Evolutionary conservation across 2,888 invertebrate species (phyloP).

Genomic region (Brachylomia viminalis): DNA sequence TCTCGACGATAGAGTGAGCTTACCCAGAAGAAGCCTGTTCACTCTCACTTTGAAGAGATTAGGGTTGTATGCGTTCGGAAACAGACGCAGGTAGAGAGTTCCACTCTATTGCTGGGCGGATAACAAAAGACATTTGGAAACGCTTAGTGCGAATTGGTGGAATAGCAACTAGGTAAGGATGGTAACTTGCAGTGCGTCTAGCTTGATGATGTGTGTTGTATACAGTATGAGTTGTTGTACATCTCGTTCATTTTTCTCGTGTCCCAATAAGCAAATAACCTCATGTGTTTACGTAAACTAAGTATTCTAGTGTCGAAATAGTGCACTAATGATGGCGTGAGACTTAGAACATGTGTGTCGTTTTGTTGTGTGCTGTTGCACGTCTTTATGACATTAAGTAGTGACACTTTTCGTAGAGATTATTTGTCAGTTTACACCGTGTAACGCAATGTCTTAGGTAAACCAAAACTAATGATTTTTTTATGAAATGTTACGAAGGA

Average conservation of each 20-base stretch:
- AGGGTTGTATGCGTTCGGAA: too few species aligned
- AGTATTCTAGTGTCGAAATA: constrained; percentile 51
- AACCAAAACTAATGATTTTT: not conserved
- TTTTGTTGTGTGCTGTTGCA: constrained; percentile 30
- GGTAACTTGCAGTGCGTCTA: too few species aligned
- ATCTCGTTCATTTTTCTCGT: not conserved
- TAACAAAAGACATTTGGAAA: too few species aligned
- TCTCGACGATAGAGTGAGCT: too few species aligned
- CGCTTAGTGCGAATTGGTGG: too few species aligned
- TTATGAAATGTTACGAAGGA: not conserved
- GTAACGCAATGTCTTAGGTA: not conserved
- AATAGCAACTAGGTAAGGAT: too few species aligned
- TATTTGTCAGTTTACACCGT: not conserved
- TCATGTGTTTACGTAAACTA: constrained; percentile 15
- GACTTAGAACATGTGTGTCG: constrained; percentile 12
- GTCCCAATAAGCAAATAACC: not conserved
- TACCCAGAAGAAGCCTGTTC: too few species aligned
- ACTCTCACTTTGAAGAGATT: too few species aligned
- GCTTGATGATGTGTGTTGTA: too few species aligned
- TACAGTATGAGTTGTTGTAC: too few species aligned
- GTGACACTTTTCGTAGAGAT: constrained; percentile 36
- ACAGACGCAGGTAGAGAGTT: too few species aligned
- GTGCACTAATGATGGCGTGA: constrained; percentile 31
- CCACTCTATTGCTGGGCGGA: too few species aligned
- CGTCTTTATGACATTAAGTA: constrained; percentile 36